Conservation (phyloP, 2,113 vertebrate species). For the Rousettus leschenaultii region DNA sequence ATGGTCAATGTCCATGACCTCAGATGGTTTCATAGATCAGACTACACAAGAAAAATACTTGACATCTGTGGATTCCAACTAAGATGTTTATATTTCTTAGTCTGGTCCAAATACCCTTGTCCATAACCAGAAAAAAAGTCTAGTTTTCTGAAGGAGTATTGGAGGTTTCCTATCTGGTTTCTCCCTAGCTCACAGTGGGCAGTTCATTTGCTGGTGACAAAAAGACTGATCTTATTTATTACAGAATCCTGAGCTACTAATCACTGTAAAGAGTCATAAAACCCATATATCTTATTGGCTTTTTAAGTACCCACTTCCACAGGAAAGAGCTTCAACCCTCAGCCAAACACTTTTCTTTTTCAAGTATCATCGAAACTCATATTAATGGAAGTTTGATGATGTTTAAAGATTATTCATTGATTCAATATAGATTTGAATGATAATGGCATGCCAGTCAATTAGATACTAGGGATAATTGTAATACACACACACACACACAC, state of each 20-base stretch:
- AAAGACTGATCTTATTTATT: not conserved
- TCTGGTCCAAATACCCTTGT: slow-evolving; percentile 3
- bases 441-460: not conserved
- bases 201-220: not conserved
- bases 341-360: slow-evolving; percentile 48
- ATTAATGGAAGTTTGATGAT: slow-evolving; percentile 43
- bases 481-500: not conserved
- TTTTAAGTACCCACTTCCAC: slow-evolving; percentile 51
- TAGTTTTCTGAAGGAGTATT: not conserved
- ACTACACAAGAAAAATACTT: not conserved
- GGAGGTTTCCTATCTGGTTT: not conserved
- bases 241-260: slow-evolving; percentile 30
- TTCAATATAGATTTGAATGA: slow-evolving; percentile 12
- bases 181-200: not conserved
- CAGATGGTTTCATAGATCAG: not conserved
- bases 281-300: not conserved
- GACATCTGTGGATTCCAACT: not conserved
- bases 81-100: not conserved
- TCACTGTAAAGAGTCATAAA: not conserved
- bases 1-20: not conserved
- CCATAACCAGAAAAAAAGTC: not conserved
- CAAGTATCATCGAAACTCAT: slow-evolving; percentile 52
- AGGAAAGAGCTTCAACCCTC: slow-evolving; percentile 28
- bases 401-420: slow-evolving; percentile 29
- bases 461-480: not conserved